These are phyloP conservation scores for Cecidostiba fungosa DNA, from an alignment of 2,888 invertebrate genomes.

Conservation along the genomic window DNA sequence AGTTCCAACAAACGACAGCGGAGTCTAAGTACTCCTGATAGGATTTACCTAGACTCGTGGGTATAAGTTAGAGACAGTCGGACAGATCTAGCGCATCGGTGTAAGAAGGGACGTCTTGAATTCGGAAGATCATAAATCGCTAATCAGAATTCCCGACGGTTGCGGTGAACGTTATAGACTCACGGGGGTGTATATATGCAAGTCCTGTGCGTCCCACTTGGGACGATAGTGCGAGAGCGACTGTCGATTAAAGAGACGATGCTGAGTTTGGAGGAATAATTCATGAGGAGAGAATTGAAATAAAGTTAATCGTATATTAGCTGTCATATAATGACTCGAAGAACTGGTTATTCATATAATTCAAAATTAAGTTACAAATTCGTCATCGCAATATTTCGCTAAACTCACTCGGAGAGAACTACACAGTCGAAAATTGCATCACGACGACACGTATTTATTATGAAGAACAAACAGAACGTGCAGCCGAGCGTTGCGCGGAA, in stretches of 20 bases:
- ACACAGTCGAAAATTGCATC: not conserved
- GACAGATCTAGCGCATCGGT: not conserved
- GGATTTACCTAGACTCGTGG: constrained; percentile 38
- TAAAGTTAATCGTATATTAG: no score
- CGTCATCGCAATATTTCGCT: not conserved
- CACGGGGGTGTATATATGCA: not conserved
- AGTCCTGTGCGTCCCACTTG: not conserved
- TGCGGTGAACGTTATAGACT: constrained; percentile 28
- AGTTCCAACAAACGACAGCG: not conserved
- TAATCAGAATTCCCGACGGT: constrained; percentile 75
- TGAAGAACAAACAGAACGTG: not conserved
- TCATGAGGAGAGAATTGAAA: not conserved
- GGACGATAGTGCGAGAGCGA: constrained; percentile 4
- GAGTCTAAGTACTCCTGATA: constrained; percentile 58
- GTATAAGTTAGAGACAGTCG: not conserved
- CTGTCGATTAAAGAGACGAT: not conserved
- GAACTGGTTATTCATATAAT: no score
- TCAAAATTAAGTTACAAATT: no score
- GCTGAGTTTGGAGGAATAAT: not conserved
- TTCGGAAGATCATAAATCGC: constrained; percentile 76
- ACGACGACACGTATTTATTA: not conserved
- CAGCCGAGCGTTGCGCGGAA: not conserved
- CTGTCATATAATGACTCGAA: no score
- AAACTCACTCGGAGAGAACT: not conserved
- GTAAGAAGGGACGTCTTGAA: constrained; percentile 58